Conservation (phyloP, 2,888 invertebrate genomes). For the Drosophila kuntzei region DNA sequence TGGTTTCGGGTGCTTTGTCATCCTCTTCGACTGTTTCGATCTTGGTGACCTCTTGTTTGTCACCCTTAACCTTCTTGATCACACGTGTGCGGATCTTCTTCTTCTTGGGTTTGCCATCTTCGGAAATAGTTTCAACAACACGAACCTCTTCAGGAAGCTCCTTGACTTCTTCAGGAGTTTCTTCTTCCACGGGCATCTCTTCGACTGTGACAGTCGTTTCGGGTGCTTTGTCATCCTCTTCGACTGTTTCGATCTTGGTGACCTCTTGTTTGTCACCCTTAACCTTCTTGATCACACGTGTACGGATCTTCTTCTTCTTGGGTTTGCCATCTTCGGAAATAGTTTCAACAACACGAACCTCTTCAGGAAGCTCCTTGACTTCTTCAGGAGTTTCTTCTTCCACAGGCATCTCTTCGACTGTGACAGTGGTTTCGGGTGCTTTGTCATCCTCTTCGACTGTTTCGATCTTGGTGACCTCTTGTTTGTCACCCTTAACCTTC, state of each 20-base stretch:
- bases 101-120: constrained; percentile 57
- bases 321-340: constrained; percentile 20
- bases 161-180: constrained; percentile 25
- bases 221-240: constrained; percentile 40
- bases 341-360: constrained; percentile 32
- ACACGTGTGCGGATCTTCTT: constrained; percentile 59
- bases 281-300: constrained; percentile 41
- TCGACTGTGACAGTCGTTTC: constrained; percentile 39
- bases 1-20: constrained; percentile 53
- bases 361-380: constrained; percentile 32
- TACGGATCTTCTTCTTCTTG: constrained; percentile 36
- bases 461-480: constrained; percentile 42
- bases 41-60: constrained; percentile 59
- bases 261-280: constrained; percentile 45
- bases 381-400: constrained; percentile 22
- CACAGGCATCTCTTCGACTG: constrained; percentile 23
- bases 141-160: constrained; percentile 50
- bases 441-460: constrained; percentile 39
- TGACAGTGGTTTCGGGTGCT: constrained; percentile 25
- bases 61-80: constrained; percentile 63
- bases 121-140: constrained; percentile 49
- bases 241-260: constrained; percentile 40
- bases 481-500: constrained; percentile 40
- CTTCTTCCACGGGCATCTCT: constrained; percentile 24
- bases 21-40: constrained; percentile 61